Evolutionary conservation across 2,113 vertebrate genomes (phyloP).

Genomic region (Hydropotes inermis): DNA sequence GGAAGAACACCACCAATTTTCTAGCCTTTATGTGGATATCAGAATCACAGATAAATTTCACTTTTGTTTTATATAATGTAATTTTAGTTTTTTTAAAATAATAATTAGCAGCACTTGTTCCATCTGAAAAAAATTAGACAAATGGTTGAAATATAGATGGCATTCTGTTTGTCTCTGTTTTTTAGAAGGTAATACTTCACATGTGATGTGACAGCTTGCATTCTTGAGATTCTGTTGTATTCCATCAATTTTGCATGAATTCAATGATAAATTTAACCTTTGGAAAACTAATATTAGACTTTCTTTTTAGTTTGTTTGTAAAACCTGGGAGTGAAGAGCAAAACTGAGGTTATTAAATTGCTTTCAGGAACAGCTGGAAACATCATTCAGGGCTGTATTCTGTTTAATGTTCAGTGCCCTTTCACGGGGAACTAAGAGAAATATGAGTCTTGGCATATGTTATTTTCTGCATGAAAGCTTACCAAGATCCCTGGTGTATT

Average conservation of each 20-base stretch:
- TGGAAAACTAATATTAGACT: constrained; percentile 18
- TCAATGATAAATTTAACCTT: constrained; percentile 58
- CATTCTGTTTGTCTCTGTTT: not conserved
- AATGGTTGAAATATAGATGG: not conserved
- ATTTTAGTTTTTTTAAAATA: not conserved
- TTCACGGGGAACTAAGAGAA: constrained; percentile 46
- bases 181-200: not conserved
- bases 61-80: not conserved
- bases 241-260: not conserved
- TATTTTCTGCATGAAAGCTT: constrained; percentile 43
- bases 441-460: constrained; percentile 22
- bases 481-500: constrained; percentile 37
- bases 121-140: not conserved
- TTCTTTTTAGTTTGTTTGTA: constrained; percentile 30
- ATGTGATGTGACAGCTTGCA: not conserved
- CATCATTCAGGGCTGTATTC: constrained; percentile 5
- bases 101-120: not conserved
- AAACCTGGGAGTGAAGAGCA: constrained; percentile 11
- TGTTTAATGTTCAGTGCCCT: constrained; percentile 11
- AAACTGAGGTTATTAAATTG: constrained; percentile 35
- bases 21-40: not conserved
- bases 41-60: not conserved
- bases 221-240: constrained; percentile 24
- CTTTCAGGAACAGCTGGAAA: constrained; percentile 57
- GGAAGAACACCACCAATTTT: not conserved